Evolutionary conservation across 1,140 invertebrate species (phyloP).

Genomic region (Drosophila insularis): DNA sequence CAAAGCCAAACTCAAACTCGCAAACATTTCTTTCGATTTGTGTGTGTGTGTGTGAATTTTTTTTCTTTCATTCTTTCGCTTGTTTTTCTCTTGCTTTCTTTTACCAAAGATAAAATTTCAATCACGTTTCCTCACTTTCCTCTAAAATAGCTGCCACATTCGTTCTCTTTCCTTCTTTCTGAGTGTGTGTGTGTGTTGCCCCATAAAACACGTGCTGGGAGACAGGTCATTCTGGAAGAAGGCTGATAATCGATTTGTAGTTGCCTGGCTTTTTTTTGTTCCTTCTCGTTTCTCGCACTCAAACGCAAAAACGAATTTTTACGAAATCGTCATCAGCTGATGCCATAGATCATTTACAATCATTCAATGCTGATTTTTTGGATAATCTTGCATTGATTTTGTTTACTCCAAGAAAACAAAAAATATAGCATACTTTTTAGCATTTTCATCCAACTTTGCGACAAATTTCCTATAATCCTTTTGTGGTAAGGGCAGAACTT

Average conservation of each 20-base stretch:
- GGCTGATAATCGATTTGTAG: conserved; percentile 17
- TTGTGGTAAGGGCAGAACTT: too few species aligned
- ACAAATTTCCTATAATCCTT: too few species aligned
- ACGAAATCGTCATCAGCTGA: background rate
- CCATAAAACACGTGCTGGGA: conserved; percentile 12
- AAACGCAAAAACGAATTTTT: background rate
- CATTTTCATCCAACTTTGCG: too few species aligned
- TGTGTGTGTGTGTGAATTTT: conserved; percentile 16
- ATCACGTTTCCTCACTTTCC: conserved; percentile 75
- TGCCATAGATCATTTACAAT: conserved; percentile 4
- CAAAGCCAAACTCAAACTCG: conserved; percentile 14
- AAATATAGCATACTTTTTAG: background rate
- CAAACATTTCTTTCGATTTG: conserved; percentile 24
- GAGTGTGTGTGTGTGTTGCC: conserved; percentile 11
- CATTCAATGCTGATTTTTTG: background rate
- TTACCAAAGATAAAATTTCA: conserved; percentile 75
- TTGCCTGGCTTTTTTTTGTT: background rate
- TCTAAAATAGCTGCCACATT: conserved; percentile 25
- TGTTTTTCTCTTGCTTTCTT: conserved; percentile 50
- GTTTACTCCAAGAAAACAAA: background rate
- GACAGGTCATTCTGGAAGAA: background rate
- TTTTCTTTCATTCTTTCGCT: background rate
- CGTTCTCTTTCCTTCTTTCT: conserved; percentile 17
- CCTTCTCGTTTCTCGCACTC: background rate
- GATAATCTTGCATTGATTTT: background rate